Evolutionary conservation across 2,113 vertebrate genomes (phyloP).

Genomic region (Indicator indicator): DNA sequence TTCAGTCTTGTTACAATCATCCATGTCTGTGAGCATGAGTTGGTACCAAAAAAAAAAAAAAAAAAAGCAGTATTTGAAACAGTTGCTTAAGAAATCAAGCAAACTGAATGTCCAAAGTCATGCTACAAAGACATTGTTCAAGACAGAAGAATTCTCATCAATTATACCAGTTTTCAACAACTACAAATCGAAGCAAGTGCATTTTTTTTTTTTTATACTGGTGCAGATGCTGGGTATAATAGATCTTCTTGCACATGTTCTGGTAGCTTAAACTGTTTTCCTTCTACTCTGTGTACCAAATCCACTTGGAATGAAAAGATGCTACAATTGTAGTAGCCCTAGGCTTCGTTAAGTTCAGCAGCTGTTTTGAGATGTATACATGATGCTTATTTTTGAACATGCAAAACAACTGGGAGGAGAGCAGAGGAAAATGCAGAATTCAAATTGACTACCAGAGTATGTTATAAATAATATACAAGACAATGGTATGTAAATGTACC

Average conservation of each 20-base stretch:
- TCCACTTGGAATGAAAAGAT: slow-evolving; percentile 32
- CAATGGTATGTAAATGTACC: background rate
- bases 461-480: slow-evolving; percentile 1
- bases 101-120: background rate
- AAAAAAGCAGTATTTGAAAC: background rate
- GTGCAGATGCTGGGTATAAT: background rate
- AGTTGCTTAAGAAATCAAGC: background rate
- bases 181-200: background rate
- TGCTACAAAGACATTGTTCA: background rate
- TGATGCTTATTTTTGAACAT: slow-evolving; percentile 36
- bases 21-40: background rate
- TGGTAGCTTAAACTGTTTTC: background rate
- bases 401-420: slow-evolving; percentile 22
- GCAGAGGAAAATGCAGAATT: slow-evolving; percentile 24
- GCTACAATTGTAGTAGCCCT: background rate
- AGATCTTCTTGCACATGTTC: background rate
- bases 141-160: background rate
- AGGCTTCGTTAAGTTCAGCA: background rate
- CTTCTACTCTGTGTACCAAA: background rate
- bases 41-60: background rate
- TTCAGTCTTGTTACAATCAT: background rate
- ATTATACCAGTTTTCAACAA: background rate
- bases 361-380: background rate
- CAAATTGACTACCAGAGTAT: background rate
- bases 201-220: background rate